Evolutionary conservation across 2,113 vertebrate genomes (phyloP), one percentile per base, ranked within the genome.

Genomic region (Tamias sibiricus): DNA sequence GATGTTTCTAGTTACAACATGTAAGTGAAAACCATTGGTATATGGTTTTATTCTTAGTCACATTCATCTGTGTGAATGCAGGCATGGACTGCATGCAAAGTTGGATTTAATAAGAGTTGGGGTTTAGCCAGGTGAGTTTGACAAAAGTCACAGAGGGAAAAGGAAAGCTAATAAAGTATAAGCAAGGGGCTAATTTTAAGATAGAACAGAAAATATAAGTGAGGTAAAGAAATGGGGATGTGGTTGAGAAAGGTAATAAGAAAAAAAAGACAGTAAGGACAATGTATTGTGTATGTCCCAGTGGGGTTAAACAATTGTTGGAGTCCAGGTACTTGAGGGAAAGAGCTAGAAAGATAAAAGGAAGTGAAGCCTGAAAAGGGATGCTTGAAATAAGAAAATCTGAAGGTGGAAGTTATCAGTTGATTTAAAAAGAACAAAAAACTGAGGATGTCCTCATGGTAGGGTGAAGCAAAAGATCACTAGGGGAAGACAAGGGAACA

Each of bases 181-280:
- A 91, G 54, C 74, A 42, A 86, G 37, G 28, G 52, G 68, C 24
- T 32, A 77, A 83, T 77, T 90, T 91, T 95, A 95, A 94, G 72
- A 80, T 26, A 13, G 57, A 88, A 94, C 62, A 90, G 22, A 91
- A 82, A 90, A 75, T 28, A 88, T 59, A 12, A 77, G 37, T n/a
- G 59, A n/a, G n/a, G n/a, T n/a, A n/a, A 85, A 77, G 72, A 74
- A 77, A 62, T 49, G 77, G 37, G 42, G 35, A 87, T 42, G 5
- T 72, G 44, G 13, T n/a, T 66, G 47, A 96, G 59, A 90, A 26
- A 28, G 9, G 19, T 64, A 30, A 75, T 0, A n/a, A n/a, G n/a
- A n/a, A 35, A 44, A 82, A 59, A 93, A 88, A 81, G 9, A 66
- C 19, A 84, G 6, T 20, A 84, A 74, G 24, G 75, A 69, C 28